A percentile compares a stretch with the other conserved stretches of the same genome.
phyloP scores from a whole-genome alignment of 2,113 vertebrate genomes.

The Noctilio leporinus region DNA sequence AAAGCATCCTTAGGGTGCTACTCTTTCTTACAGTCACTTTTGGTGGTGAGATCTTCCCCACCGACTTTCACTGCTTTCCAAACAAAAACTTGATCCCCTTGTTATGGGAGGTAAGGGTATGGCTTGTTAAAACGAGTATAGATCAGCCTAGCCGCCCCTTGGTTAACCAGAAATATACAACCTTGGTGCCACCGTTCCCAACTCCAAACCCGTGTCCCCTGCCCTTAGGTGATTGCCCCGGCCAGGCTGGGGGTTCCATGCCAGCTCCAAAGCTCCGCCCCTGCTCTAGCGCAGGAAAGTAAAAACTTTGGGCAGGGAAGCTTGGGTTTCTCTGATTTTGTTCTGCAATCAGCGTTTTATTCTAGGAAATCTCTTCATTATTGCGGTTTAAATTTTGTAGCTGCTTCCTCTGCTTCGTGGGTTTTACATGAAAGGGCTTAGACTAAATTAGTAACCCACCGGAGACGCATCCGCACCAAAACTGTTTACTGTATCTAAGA shows the following conservation, averaged over 20 bases:
- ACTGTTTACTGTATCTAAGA: slow-evolving; percentile 38
- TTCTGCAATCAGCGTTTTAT: slow-evolving; percentile 78
- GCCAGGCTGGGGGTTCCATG: slow-evolving; percentile 53
- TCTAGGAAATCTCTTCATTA: slow-evolving; percentile 81
- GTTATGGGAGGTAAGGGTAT: not conserved
- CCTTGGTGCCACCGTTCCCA: fast-evolving
- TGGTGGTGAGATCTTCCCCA: not conserved
- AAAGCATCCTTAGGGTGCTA: not conserved
- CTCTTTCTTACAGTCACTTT: not conserved
- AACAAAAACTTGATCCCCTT: not conserved
- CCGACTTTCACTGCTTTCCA: not conserved
- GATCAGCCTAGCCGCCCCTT: not conserved
- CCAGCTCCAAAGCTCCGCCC: slow-evolving; percentile 67
- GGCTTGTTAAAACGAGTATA: not conserved
- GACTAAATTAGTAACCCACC: slow-evolving; percentile 67
- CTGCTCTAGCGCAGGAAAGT: slow-evolving; percentile 71
- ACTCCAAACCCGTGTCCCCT: too few species aligned
- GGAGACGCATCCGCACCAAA: slow-evolving; percentile 35
- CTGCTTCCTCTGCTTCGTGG: slow-evolving; percentile 57
- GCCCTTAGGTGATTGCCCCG: not conserved
- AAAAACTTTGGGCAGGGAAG: slow-evolving; percentile 75
- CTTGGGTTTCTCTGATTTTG: slow-evolving; percentile 77
- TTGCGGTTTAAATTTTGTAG: slow-evolving; percentile 77
- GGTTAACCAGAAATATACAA: not conserved
- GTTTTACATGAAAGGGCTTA: slow-evolving; percentile 68